These are phyloP conservation scores for Deilephila porcellus DNA, from an alignment of 2,888 invertebrate species.

Conservation along the genomic window DNA sequence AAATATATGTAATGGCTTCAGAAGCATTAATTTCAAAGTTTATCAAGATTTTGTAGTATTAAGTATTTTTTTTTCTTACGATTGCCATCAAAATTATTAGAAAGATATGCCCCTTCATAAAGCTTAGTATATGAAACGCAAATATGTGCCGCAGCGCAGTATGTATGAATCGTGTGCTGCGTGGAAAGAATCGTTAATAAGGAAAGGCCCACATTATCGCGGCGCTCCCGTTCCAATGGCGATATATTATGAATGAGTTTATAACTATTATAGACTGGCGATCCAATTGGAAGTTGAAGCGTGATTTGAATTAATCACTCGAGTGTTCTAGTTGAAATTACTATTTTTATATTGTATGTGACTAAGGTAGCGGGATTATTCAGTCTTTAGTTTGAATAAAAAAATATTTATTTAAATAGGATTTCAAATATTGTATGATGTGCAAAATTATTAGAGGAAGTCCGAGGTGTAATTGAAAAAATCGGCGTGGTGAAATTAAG, in stretches of 20 bases:
- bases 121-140: slow-evolving; percentile 32
- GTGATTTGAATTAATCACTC: slow-evolving; percentile 17
- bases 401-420: not conserved
- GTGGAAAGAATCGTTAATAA: slow-evolving; percentile 21
- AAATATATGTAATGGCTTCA: too few relatives aligned
- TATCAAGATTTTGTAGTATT: not conserved
- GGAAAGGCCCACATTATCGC: slow-evolving; percentile 8
- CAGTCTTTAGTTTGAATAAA: not conserved
- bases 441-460: not conserved
- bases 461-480: not conserved
- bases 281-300: not conserved
- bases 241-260: slow-evolving; percentile 12
- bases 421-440: not conserved
- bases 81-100: slow-evolving; percentile 20
- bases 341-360: not conserved
- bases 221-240: slow-evolving; percentile 21
- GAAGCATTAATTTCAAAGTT: too few relatives aligned
- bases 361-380: not conserved
- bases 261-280: slow-evolving; percentile 9
- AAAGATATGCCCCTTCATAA: slow-evolving; percentile 33
- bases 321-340: slow-evolving; percentile 1
- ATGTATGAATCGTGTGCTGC: slow-evolving; percentile 18
- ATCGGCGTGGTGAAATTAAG: not conserved
- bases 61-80: not conserved
- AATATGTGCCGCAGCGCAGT: slow-evolving; percentile 22